Evolutionary conservation across 2,113 vertebrate species (phyloP).

Genomic region (Calidris pugnax): DNA sequence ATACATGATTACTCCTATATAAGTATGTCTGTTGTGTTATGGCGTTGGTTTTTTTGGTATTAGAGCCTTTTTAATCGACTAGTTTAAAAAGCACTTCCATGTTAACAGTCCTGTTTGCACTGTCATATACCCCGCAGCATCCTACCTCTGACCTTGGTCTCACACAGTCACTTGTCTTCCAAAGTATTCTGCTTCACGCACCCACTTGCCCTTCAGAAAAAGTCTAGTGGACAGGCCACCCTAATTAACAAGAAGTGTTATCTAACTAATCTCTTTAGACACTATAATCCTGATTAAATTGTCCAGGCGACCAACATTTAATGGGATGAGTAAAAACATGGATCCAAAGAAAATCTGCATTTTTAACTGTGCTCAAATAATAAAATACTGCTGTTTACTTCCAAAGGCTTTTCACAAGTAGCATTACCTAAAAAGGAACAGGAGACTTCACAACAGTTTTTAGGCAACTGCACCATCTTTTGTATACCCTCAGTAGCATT

Average conservation of each 20-base stretch:
- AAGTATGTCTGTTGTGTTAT: not conserved
- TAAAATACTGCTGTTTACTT: not conserved
- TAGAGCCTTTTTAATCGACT: not conserved
- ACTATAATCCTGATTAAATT: constrained; percentile 52
- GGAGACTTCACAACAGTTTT: not conserved
- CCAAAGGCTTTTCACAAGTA: not conserved
- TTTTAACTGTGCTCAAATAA: not conserved
- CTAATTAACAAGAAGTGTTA: constrained; percentile 34
- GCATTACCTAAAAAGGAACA: not conserved
- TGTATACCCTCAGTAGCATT: not conserved
- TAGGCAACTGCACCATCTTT: not conserved
- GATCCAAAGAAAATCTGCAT: not conserved
- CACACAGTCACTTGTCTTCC: not conserved
- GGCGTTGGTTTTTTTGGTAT: not conserved
- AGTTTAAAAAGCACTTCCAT: not conserved
- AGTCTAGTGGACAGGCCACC: not conserved
- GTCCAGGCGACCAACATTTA: not conserved
- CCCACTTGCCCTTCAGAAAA: not conserved
- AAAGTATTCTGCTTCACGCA: not conserved
- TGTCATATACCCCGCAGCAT: accelerated
- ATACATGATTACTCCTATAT: not conserved
- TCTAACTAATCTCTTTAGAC: constrained; percentile 46
- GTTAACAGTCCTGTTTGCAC: not conserved
- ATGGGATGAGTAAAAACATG: not conserved
- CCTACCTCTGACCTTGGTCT: not conserved